phyloP scores from a whole-genome alignment of 2,113 vertebrate genomes.

The Erythrocercus mccallii region DNA sequence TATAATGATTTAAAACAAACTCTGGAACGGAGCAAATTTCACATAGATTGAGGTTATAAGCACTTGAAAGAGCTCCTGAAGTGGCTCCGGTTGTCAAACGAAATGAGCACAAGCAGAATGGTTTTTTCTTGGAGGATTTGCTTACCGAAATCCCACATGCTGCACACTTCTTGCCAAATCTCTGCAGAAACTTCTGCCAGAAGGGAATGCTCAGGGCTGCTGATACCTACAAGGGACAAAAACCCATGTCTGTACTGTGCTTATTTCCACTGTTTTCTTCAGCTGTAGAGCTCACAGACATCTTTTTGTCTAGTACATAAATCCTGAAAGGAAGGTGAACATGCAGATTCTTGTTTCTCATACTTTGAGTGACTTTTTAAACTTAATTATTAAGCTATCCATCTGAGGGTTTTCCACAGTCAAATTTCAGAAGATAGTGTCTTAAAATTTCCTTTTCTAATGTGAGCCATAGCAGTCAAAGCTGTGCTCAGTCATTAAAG shows the following conservation, averaged over 20 bases:
- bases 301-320: background rate
- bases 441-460: background rate
- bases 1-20: background rate
- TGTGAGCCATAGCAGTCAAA: background rate
- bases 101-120: background rate
- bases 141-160: slow-evolving; percentile 91
- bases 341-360: background rate
- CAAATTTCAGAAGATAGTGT: background rate
- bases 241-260: background rate
- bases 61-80: background rate
- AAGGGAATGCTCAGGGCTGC: slow-evolving; percentile 88
- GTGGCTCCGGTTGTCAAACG: background rate
- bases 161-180: slow-evolving; percentile 91
- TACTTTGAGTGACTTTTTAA: background rate
- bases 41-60: background rate
- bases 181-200: slow-evolving; percentile 92
- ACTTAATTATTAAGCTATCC: background rate
- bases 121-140: background rate
- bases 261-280: background rate
- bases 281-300: background rate
- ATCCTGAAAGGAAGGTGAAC: background rate
- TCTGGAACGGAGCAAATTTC: background rate
- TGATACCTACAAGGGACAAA: slow-evolving; percentile 77
- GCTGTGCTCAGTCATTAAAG: background rate
- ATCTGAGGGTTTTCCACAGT: background rate